Conservation (phyloP, 2,113 vertebrate genomes). For the Equus przewalskii region DNA sequence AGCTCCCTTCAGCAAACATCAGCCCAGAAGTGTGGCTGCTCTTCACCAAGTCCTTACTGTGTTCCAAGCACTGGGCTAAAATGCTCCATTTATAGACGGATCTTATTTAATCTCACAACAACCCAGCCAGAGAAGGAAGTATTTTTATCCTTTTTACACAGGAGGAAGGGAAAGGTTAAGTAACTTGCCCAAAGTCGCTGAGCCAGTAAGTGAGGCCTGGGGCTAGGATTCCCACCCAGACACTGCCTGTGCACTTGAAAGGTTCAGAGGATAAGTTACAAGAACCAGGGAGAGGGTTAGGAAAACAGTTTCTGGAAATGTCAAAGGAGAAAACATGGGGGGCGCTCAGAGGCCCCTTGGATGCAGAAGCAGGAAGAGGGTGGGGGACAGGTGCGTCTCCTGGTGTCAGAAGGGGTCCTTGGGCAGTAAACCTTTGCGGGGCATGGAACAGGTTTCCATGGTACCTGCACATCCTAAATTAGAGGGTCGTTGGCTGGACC, state of each 20-base stretch:
- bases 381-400: neutral
- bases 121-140: conserved; percentile 68
- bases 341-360: neutral
- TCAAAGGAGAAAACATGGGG: neutral
- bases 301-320: conserved; percentile 53
- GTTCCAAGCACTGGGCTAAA: neutral
- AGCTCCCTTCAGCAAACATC: neutral
- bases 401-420: neutral
- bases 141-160: conserved; percentile 61
- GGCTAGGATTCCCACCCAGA: conserved; percentile 26
- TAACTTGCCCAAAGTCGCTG: conserved; percentile 40
- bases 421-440: neutral
- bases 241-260: conserved; percentile 25
- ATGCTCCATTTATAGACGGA: neutral
- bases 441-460: neutral
- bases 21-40: neutral
- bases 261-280: conserved; percentile 54
- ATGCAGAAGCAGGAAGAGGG: fast-evolving
- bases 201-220: conserved; percentile 12
- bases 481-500: neutral
- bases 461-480: neutral
- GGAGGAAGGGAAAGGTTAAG: conserved; percentile 68
- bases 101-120: conserved; percentile 53
- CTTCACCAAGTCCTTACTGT: neutral
- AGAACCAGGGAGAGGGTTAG: conserved; percentile 50